Base-by-base conservation (phyloP, 2,797 vertebrate species). In the Distichodus sexfasciatus region DNA sequence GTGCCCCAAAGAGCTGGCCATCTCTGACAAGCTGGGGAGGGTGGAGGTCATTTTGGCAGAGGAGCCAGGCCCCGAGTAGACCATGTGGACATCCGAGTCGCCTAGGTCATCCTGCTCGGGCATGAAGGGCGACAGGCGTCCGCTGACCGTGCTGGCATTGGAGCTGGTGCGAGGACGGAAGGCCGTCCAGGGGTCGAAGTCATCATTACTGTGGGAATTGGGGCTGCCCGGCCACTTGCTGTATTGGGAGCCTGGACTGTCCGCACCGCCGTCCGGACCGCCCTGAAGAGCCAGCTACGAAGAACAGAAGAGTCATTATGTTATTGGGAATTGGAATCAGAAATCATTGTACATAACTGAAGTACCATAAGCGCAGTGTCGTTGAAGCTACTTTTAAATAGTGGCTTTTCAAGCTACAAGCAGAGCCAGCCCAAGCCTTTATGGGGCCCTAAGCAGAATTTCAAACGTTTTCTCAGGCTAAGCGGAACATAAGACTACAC, bases 151-250 rank as follows among this genome's bases (percentile, higher is more conserved):
- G 81, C 97, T 99, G 71, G 97, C 97, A 0, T 99, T 98, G 69
- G 97, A 99, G 90, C 94, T 95, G 51, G 96, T 95, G 78, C 97
- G 92, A 40, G 96, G 93, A 75, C 97, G 91, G 88, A 99, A 96
- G 35, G 94, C 94, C 79, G 89, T 96, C 97, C 97, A 99, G 43
- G 91, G 88, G 23, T 99, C 97, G 26, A 98, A 97, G 87, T 99
- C 97, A 0, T 99, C 97, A 0, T 98, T 99, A 84, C 97, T 98
- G 90, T 99, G 97, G 53, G 96, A 96, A 85, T 93, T 96, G 14
- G 97, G 97, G 82, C 97, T 99, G 12, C 96, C 95, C 0, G 96
- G 97, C 97, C 97, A 99, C 80, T 99, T 98, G 0, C 94, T 89
- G 84, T 96, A 99, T 75, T 93, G 93, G 0, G 95, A 93, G 5